Percentiles rank a stretch among this genome's conserved stretches.
phyloP scores from a whole-genome alignment of 2,888 invertebrate species.

The Calliphora vomitoria region DNA sequence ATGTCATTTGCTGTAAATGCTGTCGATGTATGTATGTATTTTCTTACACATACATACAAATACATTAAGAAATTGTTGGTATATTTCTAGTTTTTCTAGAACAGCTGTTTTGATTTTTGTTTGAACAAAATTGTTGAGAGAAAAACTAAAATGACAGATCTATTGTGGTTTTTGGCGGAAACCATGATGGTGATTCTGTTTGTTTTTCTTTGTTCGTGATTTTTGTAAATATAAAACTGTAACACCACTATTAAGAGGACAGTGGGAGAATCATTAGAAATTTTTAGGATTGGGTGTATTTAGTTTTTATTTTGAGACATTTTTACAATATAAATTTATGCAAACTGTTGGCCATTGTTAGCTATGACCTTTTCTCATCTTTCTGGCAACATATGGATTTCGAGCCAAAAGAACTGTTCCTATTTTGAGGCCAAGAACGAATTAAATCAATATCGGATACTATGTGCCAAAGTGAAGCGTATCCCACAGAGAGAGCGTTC shows the following conservation, averaged over 20 bases:
- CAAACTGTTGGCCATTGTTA: too few relatives aligned
- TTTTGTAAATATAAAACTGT: conserved; percentile 14
- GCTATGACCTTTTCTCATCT: too few relatives aligned
- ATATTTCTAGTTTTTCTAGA: neutral
- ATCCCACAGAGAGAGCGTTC: too few relatives aligned
- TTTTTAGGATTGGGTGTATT: too few relatives aligned
- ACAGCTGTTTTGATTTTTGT: neutral
- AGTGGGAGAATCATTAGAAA: neutral
- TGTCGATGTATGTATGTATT: neutral
- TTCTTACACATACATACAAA: neutral
- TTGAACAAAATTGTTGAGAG: neutral
- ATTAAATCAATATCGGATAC: too few relatives aligned
- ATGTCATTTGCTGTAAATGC: neutral
- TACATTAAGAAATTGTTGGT: neutral
- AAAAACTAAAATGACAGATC: conserved; percentile 31
- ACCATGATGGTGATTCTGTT: conserved; percentile 3
- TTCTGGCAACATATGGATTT: too few relatives aligned
- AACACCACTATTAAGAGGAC: neutral
- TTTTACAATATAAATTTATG: too few relatives aligned
- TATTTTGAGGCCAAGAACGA: too few relatives aligned
- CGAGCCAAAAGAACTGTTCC: too few relatives aligned
- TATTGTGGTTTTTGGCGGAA: conserved; percentile 41
- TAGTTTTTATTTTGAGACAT: too few relatives aligned
- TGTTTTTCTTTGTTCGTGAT: neutral
- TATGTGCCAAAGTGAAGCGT: too few relatives aligned